Evolutionary conservation across 1,140 invertebrate genomes (phyloP).

Genomic region (Manduca sexta): DNA sequence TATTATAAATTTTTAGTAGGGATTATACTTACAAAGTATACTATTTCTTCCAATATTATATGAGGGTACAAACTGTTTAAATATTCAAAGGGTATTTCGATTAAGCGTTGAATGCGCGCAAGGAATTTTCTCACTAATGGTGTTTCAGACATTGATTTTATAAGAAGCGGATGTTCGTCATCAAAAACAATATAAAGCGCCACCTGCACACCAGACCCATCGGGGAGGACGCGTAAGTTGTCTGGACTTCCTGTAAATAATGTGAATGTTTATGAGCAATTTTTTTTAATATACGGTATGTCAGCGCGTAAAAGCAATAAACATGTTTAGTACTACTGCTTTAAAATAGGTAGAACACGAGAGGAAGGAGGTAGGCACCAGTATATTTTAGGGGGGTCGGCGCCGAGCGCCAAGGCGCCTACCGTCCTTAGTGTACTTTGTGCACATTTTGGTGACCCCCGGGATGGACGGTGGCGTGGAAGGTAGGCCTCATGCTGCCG

Average conservation of each 20-base stretch:
- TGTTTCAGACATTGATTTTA: slow-evolving; percentile 71
- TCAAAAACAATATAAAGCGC: slow-evolving; percentile 73
- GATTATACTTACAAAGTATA: slow-evolving; percentile 71
- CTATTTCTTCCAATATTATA: slow-evolving; percentile 69
- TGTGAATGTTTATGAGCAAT: neutral
- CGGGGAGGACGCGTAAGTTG: slow-evolving; percentile 79
- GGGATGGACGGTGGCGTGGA: no score
- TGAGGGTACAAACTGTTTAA: slow-evolving; percentile 76
- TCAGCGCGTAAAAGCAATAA: no score
- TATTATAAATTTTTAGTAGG: neutral
- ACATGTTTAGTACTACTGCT: no score
- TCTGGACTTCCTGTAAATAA: slow-evolving; percentile 76
- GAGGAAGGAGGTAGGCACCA: no score
- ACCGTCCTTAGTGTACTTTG: no score
- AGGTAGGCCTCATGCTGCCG: no score
- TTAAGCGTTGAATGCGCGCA: slow-evolving; percentile 66
- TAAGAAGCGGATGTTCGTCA: slow-evolving; percentile 65
- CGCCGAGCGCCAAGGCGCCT: no score
- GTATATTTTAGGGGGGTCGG: neutral
- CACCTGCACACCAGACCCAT: slow-evolving; percentile 81
- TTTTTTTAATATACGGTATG: neutral
- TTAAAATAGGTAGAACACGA: no score
- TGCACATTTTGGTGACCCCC: no score
- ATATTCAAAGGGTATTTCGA: slow-evolving; percentile 76
- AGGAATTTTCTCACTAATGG: slow-evolving; percentile 77